These are phyloP conservation scores for Eupithecia tripunctaria DNA, from an alignment of 2,888 invertebrate genomes.

Conservation along the genomic window DNA sequence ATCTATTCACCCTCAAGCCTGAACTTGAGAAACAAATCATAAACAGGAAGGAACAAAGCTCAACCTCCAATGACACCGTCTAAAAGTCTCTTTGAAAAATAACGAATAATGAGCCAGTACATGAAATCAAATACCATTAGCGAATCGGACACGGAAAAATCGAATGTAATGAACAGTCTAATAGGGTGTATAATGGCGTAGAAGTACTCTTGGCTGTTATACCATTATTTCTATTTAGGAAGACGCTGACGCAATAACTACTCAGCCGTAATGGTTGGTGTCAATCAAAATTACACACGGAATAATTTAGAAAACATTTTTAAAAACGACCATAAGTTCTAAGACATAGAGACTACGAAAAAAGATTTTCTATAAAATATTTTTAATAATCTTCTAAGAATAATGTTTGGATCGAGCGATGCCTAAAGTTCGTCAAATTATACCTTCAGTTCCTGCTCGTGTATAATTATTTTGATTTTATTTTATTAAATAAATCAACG, in stretches of 20 bases:
- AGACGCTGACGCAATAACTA: conserved; percentile 80
- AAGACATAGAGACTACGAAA: conserved; percentile 37
- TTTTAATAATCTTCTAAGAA: conserved; percentile 67
- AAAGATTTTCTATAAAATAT: conserved; percentile 33
- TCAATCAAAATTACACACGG: conserved; percentile 82
- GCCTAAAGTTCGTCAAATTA: conserved; percentile 62
- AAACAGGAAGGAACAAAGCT: conserved; percentile 43
- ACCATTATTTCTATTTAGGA: conserved; percentile 66
- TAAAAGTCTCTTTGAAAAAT: conserved; percentile 37
- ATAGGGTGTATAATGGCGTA: conserved; percentile 47
- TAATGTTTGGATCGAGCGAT: conserved; percentile 65
- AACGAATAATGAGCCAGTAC: conserved; percentile 38
- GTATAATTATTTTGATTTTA: conserved; percentile 44
- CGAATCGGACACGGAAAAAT: conserved; percentile 30
- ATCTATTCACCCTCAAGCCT: conserved; percentile 27
- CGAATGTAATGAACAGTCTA: conserved; percentile 37
- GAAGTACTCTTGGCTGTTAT: conserved; percentile 44
- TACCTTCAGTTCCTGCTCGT: conserved; percentile 48
- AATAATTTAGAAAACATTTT: conserved; percentile 69
- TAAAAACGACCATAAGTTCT: conserved; percentile 32
- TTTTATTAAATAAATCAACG: conserved; percentile 27
- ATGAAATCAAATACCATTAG: conserved; percentile 45
- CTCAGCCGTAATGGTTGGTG: conserved; percentile 81
- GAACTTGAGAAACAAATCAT: conserved; percentile 42
- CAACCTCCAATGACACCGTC: conserved; percentile 49